phyloP scores from a whole-genome alignment of 2,797 vertebrate species.

The Centropyge bicolor region DNA sequence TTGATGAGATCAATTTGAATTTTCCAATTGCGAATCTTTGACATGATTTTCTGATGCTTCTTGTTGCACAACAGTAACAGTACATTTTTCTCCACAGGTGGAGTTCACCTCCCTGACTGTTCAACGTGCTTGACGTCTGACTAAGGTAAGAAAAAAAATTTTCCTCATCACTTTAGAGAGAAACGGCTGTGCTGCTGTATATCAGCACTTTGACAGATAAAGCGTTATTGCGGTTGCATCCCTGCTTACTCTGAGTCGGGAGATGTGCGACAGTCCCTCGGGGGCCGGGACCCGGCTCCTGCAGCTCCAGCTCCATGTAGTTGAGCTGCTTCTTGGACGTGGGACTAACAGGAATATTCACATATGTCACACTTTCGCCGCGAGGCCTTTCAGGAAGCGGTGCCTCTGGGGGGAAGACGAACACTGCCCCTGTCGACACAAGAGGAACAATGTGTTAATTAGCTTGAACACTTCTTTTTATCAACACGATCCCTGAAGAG shows the following conservation, averaged over 20 bases:
- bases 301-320: conserved; percentile 94
- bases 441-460: conserved; percentile 35
- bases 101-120: not conserved
- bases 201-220: too few relatives aligned
- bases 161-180: not conserved
- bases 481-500: conserved; percentile 2
- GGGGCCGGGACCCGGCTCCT: conserved; percentile 81
- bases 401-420: conserved; percentile 82
- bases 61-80: not conserved
- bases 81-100: not conserved
- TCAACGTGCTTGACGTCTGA: not conserved
- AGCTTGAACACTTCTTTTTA: conserved; percentile 15
- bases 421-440: conserved; percentile 76
- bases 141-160: not conserved
- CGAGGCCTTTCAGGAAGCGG: conserved; percentile 77
- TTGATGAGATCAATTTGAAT: not conserved
- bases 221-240: not conserved
- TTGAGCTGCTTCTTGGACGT: conserved; percentile 90
- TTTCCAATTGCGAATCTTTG: not conserved
- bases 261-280: conserved; percentile 80
- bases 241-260: conserved; percentile 79
- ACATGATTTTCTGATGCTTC: not conserved
- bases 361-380: conserved; percentile 86
- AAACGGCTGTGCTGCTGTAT: not conserved
- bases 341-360: conserved; percentile 93